phyloP scores from a whole-genome alignment of 2,113 vertebrate species.

The Hylia prasina region DNA sequence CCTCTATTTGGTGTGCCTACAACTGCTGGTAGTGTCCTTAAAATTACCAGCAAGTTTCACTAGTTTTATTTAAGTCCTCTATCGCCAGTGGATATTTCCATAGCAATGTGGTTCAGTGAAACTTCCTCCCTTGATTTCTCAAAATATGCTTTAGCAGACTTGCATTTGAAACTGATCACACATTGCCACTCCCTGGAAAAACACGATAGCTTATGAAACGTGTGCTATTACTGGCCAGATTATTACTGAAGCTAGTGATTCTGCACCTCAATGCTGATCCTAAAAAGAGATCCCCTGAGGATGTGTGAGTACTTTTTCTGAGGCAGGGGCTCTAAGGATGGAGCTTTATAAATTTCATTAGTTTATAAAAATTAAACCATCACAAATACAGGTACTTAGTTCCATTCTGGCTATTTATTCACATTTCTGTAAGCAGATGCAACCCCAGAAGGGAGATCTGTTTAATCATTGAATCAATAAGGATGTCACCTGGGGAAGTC shows the following conservation, averaged over 20 bases:
- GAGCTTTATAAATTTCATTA: neutral
- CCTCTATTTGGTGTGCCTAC: neutral
- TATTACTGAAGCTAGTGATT: neutral
- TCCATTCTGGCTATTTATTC: neutral
- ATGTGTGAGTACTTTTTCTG: neutral
- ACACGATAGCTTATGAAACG: neutral
- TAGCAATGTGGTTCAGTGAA: neutral
- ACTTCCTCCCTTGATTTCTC: slow-evolving; percentile 20
- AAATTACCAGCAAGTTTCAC: neutral
- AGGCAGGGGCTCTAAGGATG: neutral
- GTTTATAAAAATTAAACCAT: neutral
- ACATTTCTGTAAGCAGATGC: neutral
- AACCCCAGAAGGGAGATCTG: neutral
- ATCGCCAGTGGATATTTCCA: neutral
- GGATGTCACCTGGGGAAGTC: neutral
- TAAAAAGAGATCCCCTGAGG: neutral
- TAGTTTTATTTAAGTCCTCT: neutral
- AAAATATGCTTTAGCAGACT: neutral
- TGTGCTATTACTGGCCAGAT: neutral
- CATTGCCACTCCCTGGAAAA: slow-evolving; percentile 12
- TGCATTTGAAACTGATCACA: neutral
- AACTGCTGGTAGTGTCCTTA: neutral
- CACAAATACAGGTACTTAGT: neutral
- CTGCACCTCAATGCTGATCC: neutral
- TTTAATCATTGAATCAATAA: neutral